These are phyloP conservation scores for Liolophura sinensis DNA, from an alignment of 1,140 invertebrate species.

Conservation along the genomic window DNA sequence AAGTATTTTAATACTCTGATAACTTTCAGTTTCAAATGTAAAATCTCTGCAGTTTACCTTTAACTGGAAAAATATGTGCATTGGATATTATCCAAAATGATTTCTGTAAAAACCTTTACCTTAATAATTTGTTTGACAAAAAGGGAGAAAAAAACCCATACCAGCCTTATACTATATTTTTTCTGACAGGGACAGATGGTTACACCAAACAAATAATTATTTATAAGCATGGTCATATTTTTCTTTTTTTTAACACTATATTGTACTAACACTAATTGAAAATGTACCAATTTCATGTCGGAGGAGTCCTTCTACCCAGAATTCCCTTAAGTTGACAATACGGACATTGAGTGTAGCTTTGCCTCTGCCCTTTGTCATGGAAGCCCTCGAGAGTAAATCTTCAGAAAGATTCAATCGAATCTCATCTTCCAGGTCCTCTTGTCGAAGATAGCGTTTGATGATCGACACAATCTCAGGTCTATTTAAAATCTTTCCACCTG, in stretches of 20 bases:
- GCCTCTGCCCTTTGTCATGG: conserved; percentile 47
- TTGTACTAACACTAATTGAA: neutral
- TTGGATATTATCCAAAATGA: no score
- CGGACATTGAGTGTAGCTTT: conserved; percentile 42
- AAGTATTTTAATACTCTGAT: no score
- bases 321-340: conserved; percentile 40
- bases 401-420: conserved; percentile 43
- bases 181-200: neutral
- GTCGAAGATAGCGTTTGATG: conserved; percentile 37
- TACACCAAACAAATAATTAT: neutral
- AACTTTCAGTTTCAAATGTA: no score
- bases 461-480: conserved; percentile 34
- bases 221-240: neutral
- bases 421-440: conserved; percentile 36
- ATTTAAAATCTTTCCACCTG: conserved; percentile 39
- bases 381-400: conserved; percentile 43
- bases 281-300: conserved; percentile 49
- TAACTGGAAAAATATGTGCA: no score
- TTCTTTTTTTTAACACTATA: neutral
- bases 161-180: no score
- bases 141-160: no score
- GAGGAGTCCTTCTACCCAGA: conserved; percentile 49
- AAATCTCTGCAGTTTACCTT: no score
- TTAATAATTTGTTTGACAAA: no score
- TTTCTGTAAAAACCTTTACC: no score